A percentile compares a stretch with the other conserved stretches of the same genome.
phyloP scores from a whole-genome alignment of 2,113 vertebrate species.

The Brachypodius melanocephalos region DNA sequence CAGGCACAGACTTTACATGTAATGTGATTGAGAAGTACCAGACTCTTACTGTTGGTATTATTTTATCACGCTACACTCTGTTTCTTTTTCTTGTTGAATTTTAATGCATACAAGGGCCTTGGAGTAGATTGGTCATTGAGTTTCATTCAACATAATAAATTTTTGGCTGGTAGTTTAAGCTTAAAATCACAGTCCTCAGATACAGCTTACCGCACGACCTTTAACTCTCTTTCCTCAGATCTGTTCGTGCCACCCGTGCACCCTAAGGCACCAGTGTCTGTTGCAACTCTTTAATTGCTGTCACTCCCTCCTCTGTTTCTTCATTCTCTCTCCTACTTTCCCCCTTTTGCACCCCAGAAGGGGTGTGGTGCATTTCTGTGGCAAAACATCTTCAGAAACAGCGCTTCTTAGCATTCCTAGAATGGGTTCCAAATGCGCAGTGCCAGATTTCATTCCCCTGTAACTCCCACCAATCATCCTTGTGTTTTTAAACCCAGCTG shows the following conservation, averaged over 20 bases:
- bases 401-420: neutral
- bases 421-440: neutral
- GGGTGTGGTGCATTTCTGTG: neutral
- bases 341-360: neutral
- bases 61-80: neutral
- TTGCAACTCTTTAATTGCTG: constrained; percentile 20
- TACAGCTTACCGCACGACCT: neutral
- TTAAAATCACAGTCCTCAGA: neutral
- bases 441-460: neutral
- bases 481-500: neutral
- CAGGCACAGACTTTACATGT: neutral
- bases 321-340: neutral
- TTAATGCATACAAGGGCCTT: neutral
- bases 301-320: neutral
- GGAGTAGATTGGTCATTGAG: neutral
- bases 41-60: neutral
- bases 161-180: neutral
- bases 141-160: neutral
- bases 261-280: constrained; percentile 5
- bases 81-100: constrained; percentile 6
- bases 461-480: neutral
- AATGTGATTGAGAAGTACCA: neutral
- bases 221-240: neutral
- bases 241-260: neutral
- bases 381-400: neutral